Evolutionary conservation across 2,113 vertebrate species (phyloP).

Genomic region (Oreochromis aureus): DNA sequence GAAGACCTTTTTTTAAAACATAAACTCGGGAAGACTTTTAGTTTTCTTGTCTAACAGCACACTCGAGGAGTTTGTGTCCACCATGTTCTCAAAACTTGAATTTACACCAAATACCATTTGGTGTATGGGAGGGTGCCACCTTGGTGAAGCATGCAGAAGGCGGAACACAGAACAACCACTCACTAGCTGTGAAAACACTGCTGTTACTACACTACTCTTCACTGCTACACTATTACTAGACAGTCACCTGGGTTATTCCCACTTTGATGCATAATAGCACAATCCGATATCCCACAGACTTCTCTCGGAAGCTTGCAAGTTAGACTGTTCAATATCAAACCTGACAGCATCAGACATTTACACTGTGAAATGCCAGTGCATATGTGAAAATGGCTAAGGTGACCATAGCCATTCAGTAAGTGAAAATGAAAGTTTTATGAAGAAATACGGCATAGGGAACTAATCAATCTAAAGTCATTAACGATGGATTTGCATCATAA

Average conservation of each 20-base stretch:
- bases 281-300: not conserved
- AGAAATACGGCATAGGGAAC: not conserved
- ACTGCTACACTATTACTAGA: not conserved
- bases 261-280: not conserved
- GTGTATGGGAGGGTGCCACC: not conserved
- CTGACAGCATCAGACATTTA: not conserved
- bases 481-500: conserved; percentile 1
- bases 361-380: not conserved
- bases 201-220: not conserved
- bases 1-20: not conserved
- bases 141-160: not conserved
- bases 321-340: not conserved
- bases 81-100: not conserved
- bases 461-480: not conserved
- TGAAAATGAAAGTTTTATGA: not conserved
- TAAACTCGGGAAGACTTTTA: not conserved
- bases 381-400: not conserved
- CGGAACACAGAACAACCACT: not conserved
- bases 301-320: not conserved
- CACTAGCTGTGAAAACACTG: not conserved
- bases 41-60: not conserved
- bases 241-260: not conserved
- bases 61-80: not conserved
- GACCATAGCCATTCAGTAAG: not conserved
- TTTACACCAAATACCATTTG: not conserved